A percentile compares a stretch with the other conserved stretches of the same genome.
phyloP scores from a whole-genome alignment of 2,113 vertebrate species.

The Hipposideros armiger region DNA sequence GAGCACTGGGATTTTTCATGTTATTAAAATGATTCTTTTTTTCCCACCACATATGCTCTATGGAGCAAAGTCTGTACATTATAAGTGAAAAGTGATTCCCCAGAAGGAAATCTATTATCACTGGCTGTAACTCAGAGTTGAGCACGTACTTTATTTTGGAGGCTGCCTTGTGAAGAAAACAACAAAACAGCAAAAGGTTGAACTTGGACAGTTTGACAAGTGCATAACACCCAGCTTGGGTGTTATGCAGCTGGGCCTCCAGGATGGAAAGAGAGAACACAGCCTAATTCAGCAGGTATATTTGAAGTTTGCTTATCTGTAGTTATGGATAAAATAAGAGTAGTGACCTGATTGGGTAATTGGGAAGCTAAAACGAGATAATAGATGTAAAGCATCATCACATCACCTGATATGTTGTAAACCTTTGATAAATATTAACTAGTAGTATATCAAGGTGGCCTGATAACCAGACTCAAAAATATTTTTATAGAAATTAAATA shows the following conservation, averaged over 20 bases:
- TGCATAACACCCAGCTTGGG: not conserved
- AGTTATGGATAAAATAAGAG: not conserved
- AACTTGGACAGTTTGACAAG: constrained; percentile 16
- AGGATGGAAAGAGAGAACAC: not conserved
- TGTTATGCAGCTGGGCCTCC: not conserved
- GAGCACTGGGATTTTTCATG: constrained; percentile 58
- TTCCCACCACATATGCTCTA: not conserved
- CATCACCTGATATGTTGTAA: not conserved
- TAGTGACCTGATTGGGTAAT: not conserved
- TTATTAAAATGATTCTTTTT: constrained; percentile 67
- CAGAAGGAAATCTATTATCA: constrained; percentile 61
- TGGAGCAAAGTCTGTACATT: not conserved
- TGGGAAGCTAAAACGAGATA: not conserved
- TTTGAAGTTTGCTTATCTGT: not conserved
- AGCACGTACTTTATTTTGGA: not conserved
- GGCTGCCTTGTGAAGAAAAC: constrained; percentile 7
- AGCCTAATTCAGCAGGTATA: not conserved
- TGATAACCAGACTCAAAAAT: not conserved
- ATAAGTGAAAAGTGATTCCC: constrained; percentile 64
- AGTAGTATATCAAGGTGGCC: not conserved
- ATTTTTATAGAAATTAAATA: not conserved
- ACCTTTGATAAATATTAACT: not conserved
- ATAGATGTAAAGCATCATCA: not conserved
- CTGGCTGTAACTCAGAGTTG: constrained; percentile 25
- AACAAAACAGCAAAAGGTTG: not conserved